Evolutionary conservation across 64 coral and sea anemone genomes (phyloP).

Genomic region (Montipora foliosa): DNA sequence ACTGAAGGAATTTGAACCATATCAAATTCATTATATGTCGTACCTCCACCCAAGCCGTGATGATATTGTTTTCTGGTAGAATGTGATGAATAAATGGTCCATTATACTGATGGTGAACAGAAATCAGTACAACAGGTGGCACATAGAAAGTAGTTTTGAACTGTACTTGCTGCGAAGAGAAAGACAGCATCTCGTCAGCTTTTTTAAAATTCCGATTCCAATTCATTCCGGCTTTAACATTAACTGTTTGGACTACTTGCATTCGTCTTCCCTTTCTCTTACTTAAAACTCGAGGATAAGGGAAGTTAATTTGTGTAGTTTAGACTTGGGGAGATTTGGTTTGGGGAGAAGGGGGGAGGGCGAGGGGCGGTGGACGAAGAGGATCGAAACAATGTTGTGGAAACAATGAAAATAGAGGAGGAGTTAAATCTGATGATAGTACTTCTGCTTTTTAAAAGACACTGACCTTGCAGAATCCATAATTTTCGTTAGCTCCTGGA

Average conservation of each 20-base stretch:
- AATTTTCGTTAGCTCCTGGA: background rate
- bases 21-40: background rate
- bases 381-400: too few species aligned
- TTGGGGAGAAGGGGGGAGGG: too few species aligned
- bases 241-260: too few species aligned
- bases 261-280: too few species aligned
- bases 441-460: background rate
- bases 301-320: too few species aligned
- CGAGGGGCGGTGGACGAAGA: too few species aligned
- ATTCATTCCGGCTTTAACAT: too few species aligned
- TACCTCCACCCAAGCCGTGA: constrained; percentile 28
- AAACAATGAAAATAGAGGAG: too few species aligned
- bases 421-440: too few species aligned
- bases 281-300: too few species aligned
- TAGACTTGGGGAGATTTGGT: too few species aligned
- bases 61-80: constrained; percentile 5
- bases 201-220: background rate
- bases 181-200: background rate
- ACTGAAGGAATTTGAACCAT: too few species aligned
- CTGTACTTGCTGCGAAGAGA: background rate
- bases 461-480: constrained; percentile 15
- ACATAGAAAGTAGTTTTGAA: constrained; percentile 7
- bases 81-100: background rate
- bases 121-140: background rate
- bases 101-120: background rate